phyloP scores from a whole-genome alignment of 1,140 invertebrate genomes.

The Maconellicoccus hirsutus region DNA sequence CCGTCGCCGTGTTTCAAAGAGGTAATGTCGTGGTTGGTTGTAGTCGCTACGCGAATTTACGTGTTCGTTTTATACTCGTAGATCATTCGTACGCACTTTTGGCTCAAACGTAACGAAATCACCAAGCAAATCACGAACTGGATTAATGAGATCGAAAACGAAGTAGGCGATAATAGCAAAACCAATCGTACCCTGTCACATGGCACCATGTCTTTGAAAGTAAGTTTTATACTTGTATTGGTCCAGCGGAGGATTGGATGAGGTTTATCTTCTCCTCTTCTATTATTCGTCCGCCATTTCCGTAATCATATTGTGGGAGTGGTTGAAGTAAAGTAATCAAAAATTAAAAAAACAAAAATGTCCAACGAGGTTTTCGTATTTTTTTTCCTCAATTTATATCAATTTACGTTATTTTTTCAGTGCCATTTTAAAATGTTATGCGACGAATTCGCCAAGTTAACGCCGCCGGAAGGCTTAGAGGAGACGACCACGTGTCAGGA shows the following conservation, averaged over 20 bases:
- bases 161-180: constrained; percentile 39
- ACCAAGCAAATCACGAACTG: constrained; percentile 77
- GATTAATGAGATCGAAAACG: constrained; percentile 72
- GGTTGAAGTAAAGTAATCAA: no score
- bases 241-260: no score
- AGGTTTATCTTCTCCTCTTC: constrained; percentile 17
- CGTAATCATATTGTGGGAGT: no score
- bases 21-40: no score
- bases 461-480: constrained; percentile 56
- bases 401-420: constrained; percentile 41
- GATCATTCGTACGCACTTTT: constrained; percentile 89
- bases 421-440: constrained; percentile 65
- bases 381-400: background rate
- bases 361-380: no score
- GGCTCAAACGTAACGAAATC: constrained; percentile 85
- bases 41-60: no score
- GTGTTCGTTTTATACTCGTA: constrained; percentile 36
- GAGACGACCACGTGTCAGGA: constrained; percentile 33
- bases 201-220: constrained; percentile 62
- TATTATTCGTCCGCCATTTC: background rate
- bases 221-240: constrained; percentile 33
- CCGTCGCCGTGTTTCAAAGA: constrained; percentile 88
- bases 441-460: constrained; percentile 65
- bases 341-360: no score
- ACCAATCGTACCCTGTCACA: constrained; percentile 59